Conservation (phyloP, 2,113 vertebrate species). For the Ageneiosus marmoratus region DNA sequence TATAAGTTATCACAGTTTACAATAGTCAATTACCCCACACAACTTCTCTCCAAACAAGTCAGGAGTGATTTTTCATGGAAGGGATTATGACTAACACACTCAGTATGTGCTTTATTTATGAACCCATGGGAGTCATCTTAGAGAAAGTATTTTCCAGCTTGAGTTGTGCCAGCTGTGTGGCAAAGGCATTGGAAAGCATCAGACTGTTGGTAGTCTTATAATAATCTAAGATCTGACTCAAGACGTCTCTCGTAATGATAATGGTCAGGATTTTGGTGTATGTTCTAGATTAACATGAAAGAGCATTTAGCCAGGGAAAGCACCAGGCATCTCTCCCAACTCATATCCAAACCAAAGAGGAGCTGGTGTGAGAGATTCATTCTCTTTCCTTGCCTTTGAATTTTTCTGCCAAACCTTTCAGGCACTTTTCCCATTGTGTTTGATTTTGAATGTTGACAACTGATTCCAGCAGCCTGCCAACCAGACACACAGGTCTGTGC, state of each 20-base stretch:
- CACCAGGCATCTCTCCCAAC: slow-evolving; percentile 19
- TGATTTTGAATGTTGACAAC: slow-evolving; percentile 34
- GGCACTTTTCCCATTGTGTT: slow-evolving; percentile 32
- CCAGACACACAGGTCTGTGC: slow-evolving; percentile 17
- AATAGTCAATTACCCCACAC: slow-evolving; percentile 50
- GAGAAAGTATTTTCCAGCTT: slow-evolving; percentile 53
- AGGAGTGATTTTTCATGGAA: slow-evolving; percentile 50
- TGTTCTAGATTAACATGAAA: slow-evolving; percentile 38
- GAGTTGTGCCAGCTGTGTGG: slow-evolving; percentile 46
- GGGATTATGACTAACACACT: slow-evolving; percentile 54
- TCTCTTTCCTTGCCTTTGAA: slow-evolving; percentile 1
- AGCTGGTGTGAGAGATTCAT: slow-evolving; percentile 22
- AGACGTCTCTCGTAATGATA: slow-evolving; percentile 31
- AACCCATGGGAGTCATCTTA: slow-evolving; percentile 53
- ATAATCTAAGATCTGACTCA: slow-evolving; percentile 44
- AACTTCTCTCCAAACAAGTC: slow-evolving; percentile 55
- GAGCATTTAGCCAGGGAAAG: slow-evolving; percentile 36
- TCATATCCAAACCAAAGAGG: slow-evolving; percentile 12
- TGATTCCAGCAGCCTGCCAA: slow-evolving; percentile 12
- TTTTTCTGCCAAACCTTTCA: slow-evolving; percentile 6
- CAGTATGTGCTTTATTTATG: slow-evolving; percentile 56
- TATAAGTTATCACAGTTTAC: slow-evolving; percentile 51
- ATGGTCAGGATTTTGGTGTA: slow-evolving; percentile 18
- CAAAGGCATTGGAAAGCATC: slow-evolving; percentile 38
- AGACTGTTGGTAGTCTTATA: slow-evolving; percentile 29